Evolutionary conservation across 2,888 invertebrate genomes (phyloP).

Genomic region (Nemapogon koenigi): DNA sequence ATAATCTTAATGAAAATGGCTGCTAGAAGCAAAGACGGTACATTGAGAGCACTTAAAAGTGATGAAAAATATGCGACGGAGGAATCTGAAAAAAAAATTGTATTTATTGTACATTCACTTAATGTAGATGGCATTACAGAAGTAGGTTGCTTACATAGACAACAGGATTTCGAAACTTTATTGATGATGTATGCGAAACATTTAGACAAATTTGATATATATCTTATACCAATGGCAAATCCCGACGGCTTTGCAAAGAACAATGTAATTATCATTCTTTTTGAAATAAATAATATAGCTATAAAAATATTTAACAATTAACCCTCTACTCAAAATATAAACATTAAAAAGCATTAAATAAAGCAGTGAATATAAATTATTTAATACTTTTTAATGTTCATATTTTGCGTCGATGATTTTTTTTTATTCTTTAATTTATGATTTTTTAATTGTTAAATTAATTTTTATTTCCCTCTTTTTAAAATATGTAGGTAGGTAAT

Average conservation of each 20-base stretch:
- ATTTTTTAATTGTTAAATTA: no score
- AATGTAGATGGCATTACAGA: constrained; percentile 28
- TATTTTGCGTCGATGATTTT: no score
- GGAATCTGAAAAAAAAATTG: constrained; percentile 34
- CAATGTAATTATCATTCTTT: no score
- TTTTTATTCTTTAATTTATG: no score
- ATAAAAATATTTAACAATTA: no score
- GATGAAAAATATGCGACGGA: constrained; percentile 27
- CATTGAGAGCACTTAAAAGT: constrained; percentile 25
- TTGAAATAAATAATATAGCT: no score
- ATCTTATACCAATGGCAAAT: constrained; percentile 44
- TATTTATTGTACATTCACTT: constrained; percentile 47
- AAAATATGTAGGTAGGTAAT: no score
- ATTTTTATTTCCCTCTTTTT: no score
- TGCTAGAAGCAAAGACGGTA: constrained; percentile 14
- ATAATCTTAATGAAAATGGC: constrained; percentile 33
- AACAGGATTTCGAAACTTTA: constrained; percentile 20
- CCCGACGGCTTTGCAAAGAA: constrained; percentile 32
- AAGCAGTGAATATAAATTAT: no score
- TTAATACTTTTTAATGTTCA: no score
- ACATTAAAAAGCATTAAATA: no score
- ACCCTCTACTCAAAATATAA: no score
- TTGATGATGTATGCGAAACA: constrained; percentile 31
- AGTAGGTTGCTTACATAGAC: constrained; percentile 20
- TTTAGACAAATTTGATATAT: constrained; percentile 47